Base-by-base conservation (phyloP, 2,797 vertebrate genomes). In the Rhynchonycteris naso region DNA sequence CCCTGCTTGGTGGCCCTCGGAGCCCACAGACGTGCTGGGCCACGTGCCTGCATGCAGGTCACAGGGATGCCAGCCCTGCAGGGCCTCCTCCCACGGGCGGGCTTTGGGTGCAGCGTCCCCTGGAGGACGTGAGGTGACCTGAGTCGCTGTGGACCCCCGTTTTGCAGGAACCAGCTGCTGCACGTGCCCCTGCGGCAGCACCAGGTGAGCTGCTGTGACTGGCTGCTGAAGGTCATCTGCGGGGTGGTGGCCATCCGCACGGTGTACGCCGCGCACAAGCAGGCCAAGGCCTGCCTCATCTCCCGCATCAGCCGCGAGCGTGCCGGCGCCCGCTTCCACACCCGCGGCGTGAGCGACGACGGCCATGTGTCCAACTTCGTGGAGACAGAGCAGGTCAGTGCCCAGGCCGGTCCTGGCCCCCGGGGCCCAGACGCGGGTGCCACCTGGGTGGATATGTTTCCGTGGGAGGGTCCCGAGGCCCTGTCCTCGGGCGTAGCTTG, bases 211-310 rank as follows among this genome's bases (percentile, higher is more conserved):
- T 99, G 98, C 94, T 97, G 98, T 0, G 98, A 98, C 81, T 99
- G 98, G 98, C 95, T 99, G 82, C 97, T 99, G 96, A 99, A 98
- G 38, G 97, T 98, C 82, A 97, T 99, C 81, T 99, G 98, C 69
- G 98, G 98, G 0, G 97, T 98, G 0, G 98, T 99, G 80, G 98
- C 98, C 95, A 96, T 99, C 52, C 98, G 98, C 93, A 99, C 98
- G 0, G 97, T 98, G 13, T 99, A 99, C 0, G 98, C 98, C 47
- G 98, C 98, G 3, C 98, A 99, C 95, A 97, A 98, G 97, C 98
- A 99, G 95, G 98, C 98, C 0, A 99, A 99, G 93, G 98, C 97
- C 94, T 99, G 98, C 82, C 98, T 99, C 96, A 98, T 99, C 96
- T 99, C 98, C 0, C 98, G 98, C 90, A 97, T 99, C 97, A 98